Percentiles rank a stretch among this genome's conserved stretches.
phyloP scores from a whole-genome alignment of 1,140 invertebrate genomes.

The Drosophila auraria region DNA sequence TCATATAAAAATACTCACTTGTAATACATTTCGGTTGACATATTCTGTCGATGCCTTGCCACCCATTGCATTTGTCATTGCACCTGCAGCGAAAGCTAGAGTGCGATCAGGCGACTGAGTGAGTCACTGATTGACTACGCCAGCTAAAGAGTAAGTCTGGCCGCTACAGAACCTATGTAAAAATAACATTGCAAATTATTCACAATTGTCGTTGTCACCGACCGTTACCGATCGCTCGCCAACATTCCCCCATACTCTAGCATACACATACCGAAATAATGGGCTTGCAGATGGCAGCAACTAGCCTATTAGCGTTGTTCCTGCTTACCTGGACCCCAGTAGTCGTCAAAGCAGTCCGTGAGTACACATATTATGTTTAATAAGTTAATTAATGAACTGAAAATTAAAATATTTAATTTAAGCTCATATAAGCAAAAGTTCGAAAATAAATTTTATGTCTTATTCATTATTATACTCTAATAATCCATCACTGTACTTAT shows the following conservation, averaged over 20 bases:
- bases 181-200: conserved; percentile 29
- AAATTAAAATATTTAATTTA: conserved; percentile 3
- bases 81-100: conserved; percentile 34
- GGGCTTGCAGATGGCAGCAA: conserved; percentile 84
- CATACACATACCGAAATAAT: conserved; percentile 65
- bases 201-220: conserved; percentile 45
- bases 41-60: conserved; percentile 1
- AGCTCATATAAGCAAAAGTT: conserved; percentile 1
- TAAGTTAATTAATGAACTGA: neutral
- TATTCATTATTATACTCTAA: neutral
- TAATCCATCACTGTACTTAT: neutral
- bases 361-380: conserved; percentile 66
- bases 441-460: neutral
- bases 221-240: conserved; percentile 20
- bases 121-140: conserved; percentile 12
- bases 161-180: conserved; percentile 18
- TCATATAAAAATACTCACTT: conserved; percentile 1
- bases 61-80: neutral
- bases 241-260: conserved; percentile 12
- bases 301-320: conserved; percentile 68
- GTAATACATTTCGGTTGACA: conserved; percentile 9
- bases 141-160: conserved; percentile 65
- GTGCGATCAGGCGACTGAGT: conserved; percentile 30
- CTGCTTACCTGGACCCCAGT: conserved; percentile 75
- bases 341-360: conserved; percentile 82